These are phyloP conservation scores for Pseudomyrmex sp. DNA, from an alignment of 1,140 invertebrate genomes.

Conservation along the genomic window DNA sequence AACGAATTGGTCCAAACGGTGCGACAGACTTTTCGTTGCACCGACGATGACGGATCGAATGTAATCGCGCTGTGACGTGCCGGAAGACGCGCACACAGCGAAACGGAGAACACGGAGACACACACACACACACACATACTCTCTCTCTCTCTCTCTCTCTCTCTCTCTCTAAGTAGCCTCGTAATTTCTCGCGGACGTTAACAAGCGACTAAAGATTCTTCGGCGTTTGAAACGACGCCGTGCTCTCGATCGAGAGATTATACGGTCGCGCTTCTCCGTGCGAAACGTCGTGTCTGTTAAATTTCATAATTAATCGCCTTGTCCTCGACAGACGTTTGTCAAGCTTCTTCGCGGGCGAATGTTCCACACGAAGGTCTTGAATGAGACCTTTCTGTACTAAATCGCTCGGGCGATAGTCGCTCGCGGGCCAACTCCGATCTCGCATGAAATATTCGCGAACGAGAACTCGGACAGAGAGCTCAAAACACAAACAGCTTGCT, in stretches of 20 bases:
- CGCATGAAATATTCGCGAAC: conserved; percentile 45
- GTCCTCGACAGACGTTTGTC: conserved; percentile 48
- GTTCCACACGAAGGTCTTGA: conserved; percentile 17
- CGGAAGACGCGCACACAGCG: conserved; percentile 55
- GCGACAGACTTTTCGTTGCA: conserved; percentile 26
- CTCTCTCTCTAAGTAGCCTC: neutral
- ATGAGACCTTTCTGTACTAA: conserved; percentile 46
- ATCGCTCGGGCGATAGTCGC: conserved; percentile 28
- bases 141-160: too few relatives aligned
- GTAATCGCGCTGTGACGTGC: conserved; percentile 53
- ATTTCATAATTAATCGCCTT: conserved; percentile 56
- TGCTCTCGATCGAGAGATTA: conserved; percentile 34
- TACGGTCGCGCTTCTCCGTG: neutral
- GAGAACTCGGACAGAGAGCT: conserved; percentile 2
- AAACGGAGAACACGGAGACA: conserved; percentile 47
- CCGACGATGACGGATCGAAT: conserved; percentile 62
- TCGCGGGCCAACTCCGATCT: neutral
- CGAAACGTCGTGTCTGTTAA: conserved; percentile 3
- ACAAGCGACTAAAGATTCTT: neutral
- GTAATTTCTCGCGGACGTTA: conserved; percentile 47
- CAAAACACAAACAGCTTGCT: neutral
- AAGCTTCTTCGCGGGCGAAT: conserved; percentile 30
- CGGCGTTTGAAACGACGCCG: conserved; percentile 21
- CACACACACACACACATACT: too few relatives aligned
- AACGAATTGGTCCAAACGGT: conserved; percentile 8